Evolutionary conservation across 1,140 invertebrate species (phyloP).

Genomic region (Hycleus phaleratus): DNA sequence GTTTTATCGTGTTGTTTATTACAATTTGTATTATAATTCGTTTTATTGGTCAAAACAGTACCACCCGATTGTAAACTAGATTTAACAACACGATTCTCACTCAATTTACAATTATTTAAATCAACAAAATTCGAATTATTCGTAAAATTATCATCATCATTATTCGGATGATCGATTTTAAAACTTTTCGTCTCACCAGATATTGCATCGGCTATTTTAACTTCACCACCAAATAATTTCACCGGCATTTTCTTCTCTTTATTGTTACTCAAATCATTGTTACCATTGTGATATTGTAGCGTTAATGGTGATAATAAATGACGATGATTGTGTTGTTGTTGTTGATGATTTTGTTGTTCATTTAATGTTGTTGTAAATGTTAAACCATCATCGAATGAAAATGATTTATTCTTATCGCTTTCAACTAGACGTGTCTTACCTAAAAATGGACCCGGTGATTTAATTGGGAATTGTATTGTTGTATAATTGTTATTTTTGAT

Average conservation of each 20-base stretch:
- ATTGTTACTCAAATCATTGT: conserved; percentile 1
- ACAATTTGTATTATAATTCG: conserved; percentile 7
- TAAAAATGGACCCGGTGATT: conserved; percentile 69
- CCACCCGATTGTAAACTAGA: conserved; percentile 67
- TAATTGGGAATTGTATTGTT: conserved; percentile 48
- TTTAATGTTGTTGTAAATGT: conserved; percentile 3
- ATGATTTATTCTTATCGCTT: conserved; percentile 39
- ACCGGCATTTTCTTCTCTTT: conserved; percentile 45
- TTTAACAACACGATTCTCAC: conserved; percentile 51
- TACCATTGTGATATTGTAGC: conserved; percentile 6
- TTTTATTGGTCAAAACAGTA: conserved; percentile 53
- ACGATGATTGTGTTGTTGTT: background rate
- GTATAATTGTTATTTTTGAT: too few species aligned
- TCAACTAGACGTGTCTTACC: conserved; percentile 74
- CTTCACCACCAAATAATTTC: conserved; percentile 72
- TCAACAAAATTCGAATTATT: conserved; percentile 24
- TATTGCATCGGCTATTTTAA: conserved; percentile 48
- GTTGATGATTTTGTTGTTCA: background rate
- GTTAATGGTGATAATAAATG: conserved; percentile 25
- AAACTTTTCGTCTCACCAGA: conserved; percentile 59
- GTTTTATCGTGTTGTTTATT: too few species aligned
- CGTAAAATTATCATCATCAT: conserved; percentile 29
- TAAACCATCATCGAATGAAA: conserved; percentile 35
- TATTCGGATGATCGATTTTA: conserved; percentile 50
- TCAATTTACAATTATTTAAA: conserved; percentile 31